Base-by-base conservation (phyloP, 1,140 invertebrate species). In the Drosophila fuyamai region DNA sequence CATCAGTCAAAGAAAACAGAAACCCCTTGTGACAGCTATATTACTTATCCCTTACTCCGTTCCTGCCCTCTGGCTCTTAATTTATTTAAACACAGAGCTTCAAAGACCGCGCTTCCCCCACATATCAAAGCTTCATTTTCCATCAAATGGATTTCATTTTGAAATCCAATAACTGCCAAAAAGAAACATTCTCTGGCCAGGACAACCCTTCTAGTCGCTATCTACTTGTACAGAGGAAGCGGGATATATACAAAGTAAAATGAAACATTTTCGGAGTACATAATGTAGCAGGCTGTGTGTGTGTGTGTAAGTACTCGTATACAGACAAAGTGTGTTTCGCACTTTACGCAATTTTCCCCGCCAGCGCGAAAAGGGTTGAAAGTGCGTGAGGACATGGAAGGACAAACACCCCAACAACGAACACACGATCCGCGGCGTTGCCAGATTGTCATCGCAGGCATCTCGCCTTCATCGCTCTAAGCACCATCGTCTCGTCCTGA, bases 311-410 rank as follows among this genome's bases (percentile, higher is more conserved):
- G 29, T 40, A 67, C 23, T 9, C 57, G 48, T 60, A 81, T 57
- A 76, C 59, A 74, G 36, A 53, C 16, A 16, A 55, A 66, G 43
- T 38, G 76, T 58, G 73, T 89, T 88, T 88, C 68, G 83, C 84
- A 84, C 80, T 89, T 89, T 89, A 88, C 83, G 83, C 83, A 86
- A 83, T 83, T 83, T 88, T 89, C 83, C 83, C 83, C 83, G 83
- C 83, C 83, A 80, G 73, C 84, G 72, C 76, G 58, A 88, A 83
- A 88, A 88, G 84, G 83, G 83, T 89, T 88, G 84, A 89, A 88
- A 88, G 83, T 88, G 84, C 83, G 84, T 88, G 74, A 76, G 79
- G 75, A 63, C 63, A 7, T 50, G 53, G 44, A 51, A 56, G 54
- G 57, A 75, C 44, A 55, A 57, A 75, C 78, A 86, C 71, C 71